Conservation (phyloP, 2,797 vertebrate species). For the Oryzias dopingdopingensis region DNA sequence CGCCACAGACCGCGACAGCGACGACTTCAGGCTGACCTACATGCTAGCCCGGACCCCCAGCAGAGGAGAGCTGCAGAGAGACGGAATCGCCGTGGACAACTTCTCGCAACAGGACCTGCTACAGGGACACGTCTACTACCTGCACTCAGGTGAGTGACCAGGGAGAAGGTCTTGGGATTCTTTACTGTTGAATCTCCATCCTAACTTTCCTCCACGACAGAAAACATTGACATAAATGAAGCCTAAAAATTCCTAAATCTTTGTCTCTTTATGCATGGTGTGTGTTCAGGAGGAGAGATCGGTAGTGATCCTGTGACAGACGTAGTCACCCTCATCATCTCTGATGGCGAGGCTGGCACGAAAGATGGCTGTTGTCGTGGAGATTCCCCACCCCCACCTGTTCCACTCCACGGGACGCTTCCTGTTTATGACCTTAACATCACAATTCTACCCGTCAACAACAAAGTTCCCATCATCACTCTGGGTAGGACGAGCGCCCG, state of each 20-base stretch:
- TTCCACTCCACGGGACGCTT: slow-evolving; percentile 69
- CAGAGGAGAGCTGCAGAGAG: slow-evolving; percentile 63
- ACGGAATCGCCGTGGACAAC: slow-evolving; percentile 59
- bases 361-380: slow-evolving; percentile 67
- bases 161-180: too few species aligned
- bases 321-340: slow-evolving; percentile 75
- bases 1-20: slow-evolving; percentile 74
- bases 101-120: slow-evolving; percentile 78
- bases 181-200: too few species aligned
- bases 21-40: slow-evolving; percentile 66
- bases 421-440: slow-evolving; percentile 77
- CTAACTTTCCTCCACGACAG: too few species aligned
- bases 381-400: slow-evolving; percentile 61
- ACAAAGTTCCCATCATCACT: slow-evolving; percentile 59
- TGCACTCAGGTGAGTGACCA: slow-evolving; percentile 63
- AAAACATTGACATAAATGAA: too few species aligned
- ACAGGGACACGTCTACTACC: slow-evolving; percentile 72
- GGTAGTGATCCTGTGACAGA: slow-evolving; percentile 53
- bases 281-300: slow-evolving; percentile 73
- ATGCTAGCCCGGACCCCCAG: slow-evolving; percentile 63
- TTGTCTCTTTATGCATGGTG: not conserved
- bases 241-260: too few species aligned
- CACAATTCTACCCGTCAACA: slow-evolving; percentile 75
- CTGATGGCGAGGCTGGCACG: slow-evolving; percentile 66
- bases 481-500: slow-evolving; percentile 42